Evolutionary conservation across 2,888 invertebrate species (phyloP).

Genomic region (Mesochorus sp.): DNA sequence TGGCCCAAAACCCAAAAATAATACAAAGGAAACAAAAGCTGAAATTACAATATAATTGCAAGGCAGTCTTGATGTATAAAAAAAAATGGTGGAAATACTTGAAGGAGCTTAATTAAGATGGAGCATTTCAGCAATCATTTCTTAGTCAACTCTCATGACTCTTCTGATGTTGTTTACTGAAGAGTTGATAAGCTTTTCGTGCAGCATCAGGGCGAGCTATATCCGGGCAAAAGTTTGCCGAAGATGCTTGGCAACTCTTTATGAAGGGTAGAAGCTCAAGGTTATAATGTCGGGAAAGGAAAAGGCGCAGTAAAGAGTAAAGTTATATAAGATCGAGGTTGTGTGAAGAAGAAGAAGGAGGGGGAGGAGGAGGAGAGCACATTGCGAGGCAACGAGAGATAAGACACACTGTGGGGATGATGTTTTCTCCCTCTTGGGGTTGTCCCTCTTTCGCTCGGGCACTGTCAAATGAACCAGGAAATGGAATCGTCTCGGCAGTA

Average conservation of each 20-base stretch:
- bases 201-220: background rate
- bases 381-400: slow-evolving; percentile 34
- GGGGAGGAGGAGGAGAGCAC: background rate
- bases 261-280: background rate
- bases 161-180: background rate
- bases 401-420: slow-evolving; percentile 20
- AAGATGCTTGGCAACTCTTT: background rate
- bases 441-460: background rate
- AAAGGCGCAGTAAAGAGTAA: slow-evolving; percentile 44
- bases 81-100: background rate
- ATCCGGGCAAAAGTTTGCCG: background rate
- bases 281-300: slow-evolving; percentile 43
- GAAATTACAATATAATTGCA: too few species aligned
- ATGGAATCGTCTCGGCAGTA: slow-evolving; percentile 19
- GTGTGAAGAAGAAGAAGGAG: background rate
- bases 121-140: background rate
- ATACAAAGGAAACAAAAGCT: too few species aligned
- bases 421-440: background rate
- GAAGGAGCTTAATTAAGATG: background rate
- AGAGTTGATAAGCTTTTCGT: too few species aligned
- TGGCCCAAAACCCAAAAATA: too few species aligned
- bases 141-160: background rate
- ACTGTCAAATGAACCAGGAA: slow-evolving; percentile 16
- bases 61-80: too few species aligned
- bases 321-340: slow-evolving; percentile 20